phyloP scores from a whole-genome alignment of 1,140 invertebrate species.

The Temnothorax curvispinosus region DNA sequence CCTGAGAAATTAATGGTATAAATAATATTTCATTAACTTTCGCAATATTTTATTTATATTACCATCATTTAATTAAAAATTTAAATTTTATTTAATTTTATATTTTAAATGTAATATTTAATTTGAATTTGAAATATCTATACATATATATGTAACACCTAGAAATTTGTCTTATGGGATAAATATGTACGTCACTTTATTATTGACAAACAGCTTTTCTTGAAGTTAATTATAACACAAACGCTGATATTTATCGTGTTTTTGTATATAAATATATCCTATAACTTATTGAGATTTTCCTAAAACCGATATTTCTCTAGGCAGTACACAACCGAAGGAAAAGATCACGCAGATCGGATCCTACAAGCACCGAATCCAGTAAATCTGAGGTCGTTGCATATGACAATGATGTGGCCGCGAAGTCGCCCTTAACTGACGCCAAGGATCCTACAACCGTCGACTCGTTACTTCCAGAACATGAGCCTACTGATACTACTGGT shows the following conservation, averaged over 20 bases:
- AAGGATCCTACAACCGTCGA: too few relatives aligned
- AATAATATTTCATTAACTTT: not conserved
- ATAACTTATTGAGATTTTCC: not conserved
- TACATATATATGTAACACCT: not conserved
- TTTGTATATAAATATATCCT: not conserved
- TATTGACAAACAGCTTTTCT: not conserved
- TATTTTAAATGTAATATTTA: not conserved
- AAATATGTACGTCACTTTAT: not conserved
- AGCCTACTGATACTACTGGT: too few relatives aligned
- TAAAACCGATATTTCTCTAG: not conserved
- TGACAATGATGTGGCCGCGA: too few relatives aligned
- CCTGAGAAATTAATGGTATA: too few relatives aligned
- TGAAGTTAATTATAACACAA: not conserved
- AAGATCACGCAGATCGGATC: too few relatives aligned
- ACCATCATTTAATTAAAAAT: too few relatives aligned
- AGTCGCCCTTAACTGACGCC: too few relatives aligned
- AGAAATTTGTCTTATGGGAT: not conserved
- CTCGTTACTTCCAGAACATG: too few relatives aligned
- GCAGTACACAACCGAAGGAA: not conserved
- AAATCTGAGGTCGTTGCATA: too few relatives aligned
- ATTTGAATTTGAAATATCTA: not conserved
- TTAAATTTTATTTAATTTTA: not conserved
- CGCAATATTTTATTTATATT: too few relatives aligned
- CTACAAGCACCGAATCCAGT: too few relatives aligned
- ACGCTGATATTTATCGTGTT: not conserved